These are phyloP conservation scores for Gobio gobio DNA, from an alignment of 2,113 vertebrate species.

Conservation along the genomic window DNA sequence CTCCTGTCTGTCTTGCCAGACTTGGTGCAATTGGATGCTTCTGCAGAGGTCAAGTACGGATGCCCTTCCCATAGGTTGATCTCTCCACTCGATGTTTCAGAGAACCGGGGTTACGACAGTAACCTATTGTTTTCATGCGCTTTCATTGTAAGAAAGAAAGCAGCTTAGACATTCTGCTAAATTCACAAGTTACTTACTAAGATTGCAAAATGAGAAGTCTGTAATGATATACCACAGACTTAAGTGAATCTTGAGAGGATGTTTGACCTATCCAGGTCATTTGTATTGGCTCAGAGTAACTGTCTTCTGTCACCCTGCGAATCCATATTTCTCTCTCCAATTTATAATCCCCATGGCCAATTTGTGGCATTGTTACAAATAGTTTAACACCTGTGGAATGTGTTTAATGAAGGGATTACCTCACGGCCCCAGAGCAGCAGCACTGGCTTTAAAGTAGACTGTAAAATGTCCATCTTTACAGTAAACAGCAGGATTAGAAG, in stretches of 20 bases:
- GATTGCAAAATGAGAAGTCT: neutral
- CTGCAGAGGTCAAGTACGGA: too few relatives aligned
- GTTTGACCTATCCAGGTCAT: slow-evolving; percentile 4
- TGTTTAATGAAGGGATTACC: slow-evolving; percentile 65
- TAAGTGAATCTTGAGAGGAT: slow-evolving; percentile 15
- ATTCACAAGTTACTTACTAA: neutral
- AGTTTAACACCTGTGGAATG: slow-evolving; percentile 62
- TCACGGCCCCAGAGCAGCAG: slow-evolving; percentile 50
- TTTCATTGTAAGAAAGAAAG: neutral
- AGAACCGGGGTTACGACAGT: too few relatives aligned
- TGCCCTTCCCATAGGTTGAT: too few relatives aligned
- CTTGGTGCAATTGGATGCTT: too few relatives aligned
- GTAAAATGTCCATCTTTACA: slow-evolving; percentile 38
- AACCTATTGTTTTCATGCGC: neutral
- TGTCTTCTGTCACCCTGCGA: slow-evolving; percentile 13
- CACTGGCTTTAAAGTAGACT: slow-evolving; percentile 20
- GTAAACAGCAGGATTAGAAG: slow-evolving; percentile 19
- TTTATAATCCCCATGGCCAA: neutral
- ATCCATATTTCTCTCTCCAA: slow-evolving; percentile 7
- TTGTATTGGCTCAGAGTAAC: neutral
- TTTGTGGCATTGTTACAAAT: slow-evolving; percentile 18
- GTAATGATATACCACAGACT: neutral
- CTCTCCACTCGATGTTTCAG: too few relatives aligned
- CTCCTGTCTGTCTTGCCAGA: too few relatives aligned
- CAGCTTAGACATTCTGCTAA: neutral